These are phyloP conservation scores for Nephrocerus scutellatus DNA, from an alignment of 2,888 invertebrate species.

Conservation along the genomic window DNA sequence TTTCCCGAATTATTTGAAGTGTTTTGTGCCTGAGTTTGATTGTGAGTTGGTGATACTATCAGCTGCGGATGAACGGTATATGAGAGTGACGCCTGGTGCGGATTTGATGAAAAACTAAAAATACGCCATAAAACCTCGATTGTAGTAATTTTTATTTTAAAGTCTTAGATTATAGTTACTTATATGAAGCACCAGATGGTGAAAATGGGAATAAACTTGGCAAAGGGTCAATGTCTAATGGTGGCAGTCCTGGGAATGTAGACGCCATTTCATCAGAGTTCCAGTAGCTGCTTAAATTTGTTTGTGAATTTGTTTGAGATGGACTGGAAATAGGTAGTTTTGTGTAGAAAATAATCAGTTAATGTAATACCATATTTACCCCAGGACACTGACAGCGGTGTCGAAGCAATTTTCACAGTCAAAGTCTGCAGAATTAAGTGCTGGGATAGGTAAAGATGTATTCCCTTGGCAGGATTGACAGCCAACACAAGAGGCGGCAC, in stretches of 20 bases:
- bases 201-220: conserved; percentile 82
- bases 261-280: conserved; percentile 70
- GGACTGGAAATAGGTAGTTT: conserved; percentile 30
- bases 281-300: conserved; percentile 50
- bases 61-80: conserved; percentile 57
- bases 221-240: conserved; percentile 78
- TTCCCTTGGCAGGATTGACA: conserved; percentile 47
- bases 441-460: conserved; percentile 45
- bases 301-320: conserved; percentile 28
- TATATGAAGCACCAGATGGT: conserved; percentile 70
- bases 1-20: conserved; percentile 18
- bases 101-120: conserved; percentile 41
- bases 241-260: conserved; percentile 69
- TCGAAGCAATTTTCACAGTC: conserved; percentile 49
- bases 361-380: conserved; percentile 8
- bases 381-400: conserved; percentile 32
- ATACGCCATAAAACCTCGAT: conserved; percentile 3
- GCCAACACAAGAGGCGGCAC: conserved; percentile 47
- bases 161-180: conserved; percentile 48
- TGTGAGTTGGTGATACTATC: conserved; percentile 54
- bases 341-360: conserved; percentile 32
- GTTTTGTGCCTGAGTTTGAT: conserved; percentile 25
- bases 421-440: conserved; percentile 45
- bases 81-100: conserved; percentile 49
- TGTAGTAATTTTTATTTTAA: neutral